Base-by-base conservation (phyloP, 2,113 vertebrate species). In the Epinephelus moara region DNA sequence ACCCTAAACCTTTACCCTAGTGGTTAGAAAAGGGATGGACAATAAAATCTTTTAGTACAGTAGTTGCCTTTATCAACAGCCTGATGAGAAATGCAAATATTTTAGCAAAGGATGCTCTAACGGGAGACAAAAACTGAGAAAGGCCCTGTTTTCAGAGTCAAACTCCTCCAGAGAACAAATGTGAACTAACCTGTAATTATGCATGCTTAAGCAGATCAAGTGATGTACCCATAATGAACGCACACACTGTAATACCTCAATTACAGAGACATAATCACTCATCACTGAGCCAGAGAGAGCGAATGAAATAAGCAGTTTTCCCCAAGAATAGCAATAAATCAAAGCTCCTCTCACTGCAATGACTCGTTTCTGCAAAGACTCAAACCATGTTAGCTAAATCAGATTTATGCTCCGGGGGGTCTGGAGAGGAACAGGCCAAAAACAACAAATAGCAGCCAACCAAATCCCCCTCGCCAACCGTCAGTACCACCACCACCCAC, bases 241-340 rank as follows among this genome's bases (percentile, higher is more conserved):
- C 61, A 56, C 64, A 57, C 52, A 14, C 59, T 57, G 75, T 77
- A 73, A 89, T 78, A 84, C 78, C 78, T 75, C 75, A 82, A 85
- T 88, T 90, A 85, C 77, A 63, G 69, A 64, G 66, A 60, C 47
- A 68, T 72, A 84, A 87, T 86, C 72, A 37, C 30, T 85, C 82
- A 79, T 70, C 75, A 61, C 60, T 62, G 72, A 85, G 71, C 53
- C 4, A 33, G 6, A 50, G 68, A 59, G 42, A 78, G 42, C 30
- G 45, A 83, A 69, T 70, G 23, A 81, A 86, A 78, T 73, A 79
- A 87, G n/a, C 74, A 6, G 71, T 53, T 88, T 85, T 81, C 12
- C 19, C 13, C 37, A 27, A 84, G 74, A 89, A 86, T 45, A 75
- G 68, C 78, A 72, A 88, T 78, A 79, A 80, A 86, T 88, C 77